A percentile compares a stretch with the other conserved stretches of the same genome.
Evolutionary conservation across 2,113 vertebrate genomes (phyloP).

Genomic region (Thunnus maccoyii): DNA sequence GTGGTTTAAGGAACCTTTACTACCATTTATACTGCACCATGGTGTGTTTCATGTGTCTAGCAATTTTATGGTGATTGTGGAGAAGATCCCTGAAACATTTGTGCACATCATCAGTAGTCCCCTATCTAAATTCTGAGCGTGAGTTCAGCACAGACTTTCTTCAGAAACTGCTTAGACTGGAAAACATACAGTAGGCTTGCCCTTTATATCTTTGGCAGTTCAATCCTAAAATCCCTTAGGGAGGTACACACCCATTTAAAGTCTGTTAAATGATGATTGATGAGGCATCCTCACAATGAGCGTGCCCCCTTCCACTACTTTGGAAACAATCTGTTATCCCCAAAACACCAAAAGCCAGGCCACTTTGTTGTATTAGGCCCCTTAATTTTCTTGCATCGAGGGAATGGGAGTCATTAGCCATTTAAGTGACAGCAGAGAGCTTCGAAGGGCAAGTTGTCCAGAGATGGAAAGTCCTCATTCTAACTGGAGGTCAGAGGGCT

Average conservation of each 20-base stretch:
- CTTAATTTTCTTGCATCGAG: constrained; percentile 74
- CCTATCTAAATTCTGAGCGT: constrained; percentile 33
- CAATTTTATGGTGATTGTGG: constrained; percentile 6
- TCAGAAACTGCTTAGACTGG: constrained; percentile 66
- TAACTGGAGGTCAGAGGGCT: constrained; percentile 70
- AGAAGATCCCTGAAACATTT: constrained; percentile 24
- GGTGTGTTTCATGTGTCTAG: constrained; percentile 16
- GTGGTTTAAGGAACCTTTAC: not conserved
- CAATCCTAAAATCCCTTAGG: constrained; percentile 68
- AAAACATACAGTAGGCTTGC: constrained; percentile 65
- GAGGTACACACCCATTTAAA: constrained; percentile 76
- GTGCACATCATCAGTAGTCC: not conserved
- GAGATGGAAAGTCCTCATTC: constrained; percentile 71
- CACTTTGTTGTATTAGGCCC: constrained; percentile 74
- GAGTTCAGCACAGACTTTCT: constrained; percentile 48
- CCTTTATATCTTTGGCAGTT: constrained; percentile 70
- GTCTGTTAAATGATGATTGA: constrained; percentile 82
- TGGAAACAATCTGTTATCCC: constrained; percentile 81
- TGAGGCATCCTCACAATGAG: constrained; percentile 70
- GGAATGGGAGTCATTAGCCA: constrained; percentile 73
- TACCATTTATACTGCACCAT: not conserved
- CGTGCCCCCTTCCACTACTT: constrained; percentile 67
- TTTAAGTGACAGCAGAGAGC: constrained; percentile 77
- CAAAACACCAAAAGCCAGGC: constrained; percentile 66
- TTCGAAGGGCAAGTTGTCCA: constrained; percentile 71